Percentiles rank a stretch among this genome's conserved stretches.
phyloP scores from a whole-genome alignment of 2,888 invertebrate species.

The Oscheius sp. region DNA sequence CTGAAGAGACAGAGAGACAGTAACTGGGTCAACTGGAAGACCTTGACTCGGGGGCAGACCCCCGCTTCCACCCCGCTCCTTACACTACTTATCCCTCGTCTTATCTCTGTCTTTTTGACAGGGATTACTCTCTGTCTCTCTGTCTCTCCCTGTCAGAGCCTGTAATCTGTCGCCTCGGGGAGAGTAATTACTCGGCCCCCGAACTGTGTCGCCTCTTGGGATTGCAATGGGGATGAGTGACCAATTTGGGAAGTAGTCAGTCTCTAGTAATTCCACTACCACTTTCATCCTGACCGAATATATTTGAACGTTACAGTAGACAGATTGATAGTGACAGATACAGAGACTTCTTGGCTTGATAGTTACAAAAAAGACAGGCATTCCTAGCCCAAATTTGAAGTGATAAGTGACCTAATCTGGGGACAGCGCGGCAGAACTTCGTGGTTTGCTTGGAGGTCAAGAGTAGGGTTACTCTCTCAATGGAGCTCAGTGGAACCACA shows the following conservation, averaged over 20 bases:
- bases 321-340: neutral
- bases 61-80: slow-evolving; percentile 11
- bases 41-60: slow-evolving; percentile 31
- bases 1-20: slow-evolving; percentile 1
- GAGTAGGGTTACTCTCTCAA: no score
- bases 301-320: neutral
- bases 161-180: neutral
- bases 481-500: no score
- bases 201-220: slow-evolving; percentile 25
- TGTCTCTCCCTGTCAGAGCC: neutral
- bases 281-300: neutral
- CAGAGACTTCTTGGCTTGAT: slow-evolving; percentile 2
- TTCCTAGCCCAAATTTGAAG: neutral
- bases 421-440: neutral
- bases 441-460: neutral
- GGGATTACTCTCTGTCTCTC: neutral
- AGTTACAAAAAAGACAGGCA: neutral
- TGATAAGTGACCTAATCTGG: neutral
- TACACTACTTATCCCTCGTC: slow-evolving; percentile 33
- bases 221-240: neutral
- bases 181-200: slow-evolving; percentile 13
- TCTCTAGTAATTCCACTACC: neutral
- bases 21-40: slow-evolving; percentile 35
- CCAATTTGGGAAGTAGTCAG: slow-evolving; percentile 1
- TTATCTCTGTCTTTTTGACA: neutral